These are phyloP conservation scores for Drosophila rubida DNA, from an alignment of 2,888 invertebrate species.

Conservation along the genomic window DNA sequence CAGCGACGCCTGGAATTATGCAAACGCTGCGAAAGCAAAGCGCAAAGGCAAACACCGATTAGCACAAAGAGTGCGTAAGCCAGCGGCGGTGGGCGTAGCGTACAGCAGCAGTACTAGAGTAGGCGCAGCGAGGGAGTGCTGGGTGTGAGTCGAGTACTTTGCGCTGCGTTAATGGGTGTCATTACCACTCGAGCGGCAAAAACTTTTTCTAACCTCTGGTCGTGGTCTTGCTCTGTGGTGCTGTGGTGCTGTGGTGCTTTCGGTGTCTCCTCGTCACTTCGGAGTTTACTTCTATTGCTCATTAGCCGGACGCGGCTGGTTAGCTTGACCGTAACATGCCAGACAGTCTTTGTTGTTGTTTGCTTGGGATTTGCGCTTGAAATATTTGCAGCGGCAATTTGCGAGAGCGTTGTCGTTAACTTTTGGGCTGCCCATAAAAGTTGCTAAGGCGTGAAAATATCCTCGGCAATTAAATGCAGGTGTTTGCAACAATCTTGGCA, in stretches of 20 bases:
- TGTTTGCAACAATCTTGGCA: constrained; percentile 25
- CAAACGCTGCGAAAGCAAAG: constrained; percentile 66
- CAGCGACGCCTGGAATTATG: constrained; percentile 49
- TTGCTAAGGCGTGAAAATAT: constrained; percentile 46
- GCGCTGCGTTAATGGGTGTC: constrained; percentile 74
- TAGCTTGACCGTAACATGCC: constrained; percentile 19
- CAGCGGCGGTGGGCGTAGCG: constrained; percentile 18
- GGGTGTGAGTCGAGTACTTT: constrained; percentile 31
- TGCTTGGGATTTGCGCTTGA: constrained; percentile 18
- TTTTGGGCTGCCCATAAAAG: constrained; percentile 34
- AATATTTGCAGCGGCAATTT: constrained; percentile 34
- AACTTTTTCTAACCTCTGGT: constrained; percentile 50
- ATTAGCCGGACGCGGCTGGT: constrained; percentile 39
- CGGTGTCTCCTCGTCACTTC: constrained; percentile 7
- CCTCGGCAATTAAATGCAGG: constrained; percentile 51
- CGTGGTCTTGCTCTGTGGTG: constrained; percentile 26
- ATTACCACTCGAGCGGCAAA: constrained; percentile 66
- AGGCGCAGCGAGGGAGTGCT: neutral
- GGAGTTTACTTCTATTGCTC: constrained; percentile 40
- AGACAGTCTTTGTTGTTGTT: neutral
- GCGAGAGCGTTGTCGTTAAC: constrained; percentile 27
- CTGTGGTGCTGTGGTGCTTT: too few species aligned
- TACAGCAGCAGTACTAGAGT: neutral
- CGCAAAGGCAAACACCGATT: constrained; percentile 64
- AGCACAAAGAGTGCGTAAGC: constrained; percentile 63